phyloP scores from a whole-genome alignment of 2,113 vertebrate species.

The Dasypus novemcinctus region DNA sequence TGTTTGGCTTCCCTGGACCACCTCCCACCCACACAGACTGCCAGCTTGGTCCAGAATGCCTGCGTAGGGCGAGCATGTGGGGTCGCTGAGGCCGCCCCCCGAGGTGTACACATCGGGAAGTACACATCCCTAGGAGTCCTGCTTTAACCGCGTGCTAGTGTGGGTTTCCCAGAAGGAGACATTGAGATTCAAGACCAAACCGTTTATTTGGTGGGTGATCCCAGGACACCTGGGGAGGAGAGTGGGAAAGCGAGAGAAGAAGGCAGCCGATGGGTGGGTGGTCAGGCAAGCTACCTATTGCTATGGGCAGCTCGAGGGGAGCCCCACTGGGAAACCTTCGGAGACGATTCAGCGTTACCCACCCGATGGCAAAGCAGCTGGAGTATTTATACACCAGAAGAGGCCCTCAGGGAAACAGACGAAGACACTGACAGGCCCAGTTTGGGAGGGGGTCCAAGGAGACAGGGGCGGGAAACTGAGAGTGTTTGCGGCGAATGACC shows the following conservation, averaged over 20 bases:
- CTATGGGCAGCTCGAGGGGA: not conserved
- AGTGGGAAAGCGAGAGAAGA: not conserved
- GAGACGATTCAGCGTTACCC: not conserved
- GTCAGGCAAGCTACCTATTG: not conserved
- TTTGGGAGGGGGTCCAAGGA: not conserved
- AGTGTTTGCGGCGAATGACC: not conserved
- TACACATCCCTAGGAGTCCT: not conserved
- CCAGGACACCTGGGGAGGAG: not conserved
- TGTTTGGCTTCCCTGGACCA: not conserved
- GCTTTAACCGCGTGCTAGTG: constrained; percentile 34
- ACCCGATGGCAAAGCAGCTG: not conserved
- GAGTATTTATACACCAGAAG: not conserved
- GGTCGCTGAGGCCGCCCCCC: not conserved
- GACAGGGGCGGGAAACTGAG: not conserved
- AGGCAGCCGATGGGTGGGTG: rapidly evolving
- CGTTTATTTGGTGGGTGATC: not conserved
- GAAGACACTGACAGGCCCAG: not conserved
- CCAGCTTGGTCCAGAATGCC: rapidly evolving
- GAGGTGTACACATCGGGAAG: not conserved
- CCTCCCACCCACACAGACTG: rapidly evolving
- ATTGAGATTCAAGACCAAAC: not conserved
- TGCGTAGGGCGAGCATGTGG: too few relatives aligned
- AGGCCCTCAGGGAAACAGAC: not conserved
- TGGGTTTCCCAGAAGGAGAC: constrained; percentile 46
- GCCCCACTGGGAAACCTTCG: not conserved